Conservation (phyloP, 2,797 vertebrate species). For the Sphenopsis melanotis region DNA sequence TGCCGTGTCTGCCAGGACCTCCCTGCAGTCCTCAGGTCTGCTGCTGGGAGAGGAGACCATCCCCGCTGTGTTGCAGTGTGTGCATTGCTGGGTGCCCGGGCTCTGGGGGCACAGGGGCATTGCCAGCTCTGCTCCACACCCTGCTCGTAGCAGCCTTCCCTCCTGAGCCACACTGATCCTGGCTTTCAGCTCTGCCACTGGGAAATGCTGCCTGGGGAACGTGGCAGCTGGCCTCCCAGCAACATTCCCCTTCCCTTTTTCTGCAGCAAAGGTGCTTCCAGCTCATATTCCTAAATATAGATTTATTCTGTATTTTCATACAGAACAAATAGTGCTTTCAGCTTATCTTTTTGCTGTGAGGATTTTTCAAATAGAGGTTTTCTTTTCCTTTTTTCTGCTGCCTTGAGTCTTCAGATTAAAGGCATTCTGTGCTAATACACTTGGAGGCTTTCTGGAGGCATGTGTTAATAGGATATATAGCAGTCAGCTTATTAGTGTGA, state of each 20-base stretch:
- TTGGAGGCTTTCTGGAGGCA: not conserved
- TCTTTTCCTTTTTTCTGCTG: not conserved
- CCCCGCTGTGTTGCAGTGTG: fast-evolving
- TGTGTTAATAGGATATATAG: not conserved
- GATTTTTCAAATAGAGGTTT: not conserved
- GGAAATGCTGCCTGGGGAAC: not conserved
- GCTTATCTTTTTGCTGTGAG: fast-evolving
- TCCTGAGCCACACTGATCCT: not conserved
- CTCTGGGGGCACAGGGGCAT: not conserved
- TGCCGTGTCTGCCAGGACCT: fast-evolving
- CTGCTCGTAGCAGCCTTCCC: not conserved
- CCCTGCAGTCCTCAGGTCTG: not conserved
- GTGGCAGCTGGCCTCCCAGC: not conserved
- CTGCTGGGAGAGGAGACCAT: not conserved
- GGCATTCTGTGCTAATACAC: not conserved
- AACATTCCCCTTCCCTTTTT: fast-evolving
- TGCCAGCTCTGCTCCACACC: not conserved
- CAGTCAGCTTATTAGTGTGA: not conserved
- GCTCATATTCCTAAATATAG: not conserved
- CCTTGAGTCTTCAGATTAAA: not conserved
- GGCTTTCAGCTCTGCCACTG: not conserved
- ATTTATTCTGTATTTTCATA: not conserved
- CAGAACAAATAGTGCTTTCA: not conserved
- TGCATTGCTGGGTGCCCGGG: fast-evolving
- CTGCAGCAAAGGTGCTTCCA: not conserved